phyloP scores from a whole-genome alignment of 37 sponge, comb jelly and placozoan genomes.

The Beroe forskalii region DNA sequence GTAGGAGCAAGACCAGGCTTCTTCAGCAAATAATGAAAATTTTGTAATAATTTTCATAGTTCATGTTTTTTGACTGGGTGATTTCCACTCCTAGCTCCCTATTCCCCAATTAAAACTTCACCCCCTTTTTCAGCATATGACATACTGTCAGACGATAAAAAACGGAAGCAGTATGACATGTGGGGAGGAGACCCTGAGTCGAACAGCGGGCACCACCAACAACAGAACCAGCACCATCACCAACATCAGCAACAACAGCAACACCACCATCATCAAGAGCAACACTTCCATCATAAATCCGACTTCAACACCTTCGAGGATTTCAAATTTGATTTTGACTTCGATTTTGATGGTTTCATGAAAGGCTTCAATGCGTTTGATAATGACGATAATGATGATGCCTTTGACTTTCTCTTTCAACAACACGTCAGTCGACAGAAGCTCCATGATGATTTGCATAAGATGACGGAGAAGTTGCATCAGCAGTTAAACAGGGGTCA shows the following conservation, averaged over 20 bases:
- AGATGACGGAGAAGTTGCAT: neutral
- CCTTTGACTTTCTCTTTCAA: neutral
- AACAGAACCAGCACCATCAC: neutral
- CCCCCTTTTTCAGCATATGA: conserved; percentile 60
- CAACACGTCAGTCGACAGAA: neutral
- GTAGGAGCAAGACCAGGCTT: no score
- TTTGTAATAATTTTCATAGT: neutral
- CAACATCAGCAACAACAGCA: conserved; percentile 9
- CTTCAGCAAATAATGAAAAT: no score
- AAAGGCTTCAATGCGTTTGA: no score
- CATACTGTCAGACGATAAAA: neutral
- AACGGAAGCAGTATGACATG: conserved; percentile 56
- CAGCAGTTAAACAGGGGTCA: neutral
- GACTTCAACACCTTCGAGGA: no score
- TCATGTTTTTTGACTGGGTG: neutral
- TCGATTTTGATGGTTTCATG: neutral
- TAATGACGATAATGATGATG: neutral
- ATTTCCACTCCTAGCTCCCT: no score
- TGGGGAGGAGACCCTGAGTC: conserved; percentile 12
- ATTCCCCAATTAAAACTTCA: no score
- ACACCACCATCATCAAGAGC: neutral
- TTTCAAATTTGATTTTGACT: no score
- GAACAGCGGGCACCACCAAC: neutral
- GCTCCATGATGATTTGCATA: neutral
- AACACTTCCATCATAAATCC: no score